Percentiles rank a stretch among this genome's conserved stretches.
Conservation (phyloP, 2,888 invertebrate genomes). For the Sphaerophoria taeniata region DNA sequence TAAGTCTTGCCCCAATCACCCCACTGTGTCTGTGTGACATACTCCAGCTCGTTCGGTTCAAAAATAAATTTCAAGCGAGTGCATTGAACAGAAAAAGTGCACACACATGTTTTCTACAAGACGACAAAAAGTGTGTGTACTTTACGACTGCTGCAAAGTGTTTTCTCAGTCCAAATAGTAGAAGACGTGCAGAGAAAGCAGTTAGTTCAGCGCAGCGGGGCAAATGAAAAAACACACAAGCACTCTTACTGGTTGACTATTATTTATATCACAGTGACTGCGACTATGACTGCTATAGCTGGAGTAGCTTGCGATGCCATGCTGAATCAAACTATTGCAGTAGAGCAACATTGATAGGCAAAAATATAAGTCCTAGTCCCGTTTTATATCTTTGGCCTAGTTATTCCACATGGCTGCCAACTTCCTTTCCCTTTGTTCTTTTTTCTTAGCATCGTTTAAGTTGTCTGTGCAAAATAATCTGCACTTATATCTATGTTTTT, state of each 20-base stretch:
- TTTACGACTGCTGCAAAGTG: conserved; percentile 40
- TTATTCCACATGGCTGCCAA: conserved; percentile 67
- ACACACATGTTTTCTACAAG: conserved; percentile 45
- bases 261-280: not conserved
- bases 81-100: conserved; percentile 60
- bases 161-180: conserved; percentile 35
- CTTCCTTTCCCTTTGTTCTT: conserved; percentile 41
- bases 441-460: not conserved
- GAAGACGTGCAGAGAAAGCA: not conserved
- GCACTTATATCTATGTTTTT: conserved; percentile 2
- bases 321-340: conserved; percentile 51
- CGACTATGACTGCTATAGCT: not conserved
- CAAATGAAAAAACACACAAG: not conserved
- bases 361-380: conserved; percentile 12
- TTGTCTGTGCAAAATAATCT: conserved; percentile 35
- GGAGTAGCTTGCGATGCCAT: not conserved
- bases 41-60: conserved; percentile 1
- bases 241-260: conserved; percentile 8
- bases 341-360: conserved; percentile 32
- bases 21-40: conserved; percentile 4
- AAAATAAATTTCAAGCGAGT: conserved; percentile 29
- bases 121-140: conserved; percentile 17
- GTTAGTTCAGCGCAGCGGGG: not conserved
- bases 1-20: conserved; percentile 1
- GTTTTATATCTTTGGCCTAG: conserved; percentile 62